phyloP scores from a whole-genome alignment of 1,140 invertebrate species.

The Diuraphis noxia region DNA sequence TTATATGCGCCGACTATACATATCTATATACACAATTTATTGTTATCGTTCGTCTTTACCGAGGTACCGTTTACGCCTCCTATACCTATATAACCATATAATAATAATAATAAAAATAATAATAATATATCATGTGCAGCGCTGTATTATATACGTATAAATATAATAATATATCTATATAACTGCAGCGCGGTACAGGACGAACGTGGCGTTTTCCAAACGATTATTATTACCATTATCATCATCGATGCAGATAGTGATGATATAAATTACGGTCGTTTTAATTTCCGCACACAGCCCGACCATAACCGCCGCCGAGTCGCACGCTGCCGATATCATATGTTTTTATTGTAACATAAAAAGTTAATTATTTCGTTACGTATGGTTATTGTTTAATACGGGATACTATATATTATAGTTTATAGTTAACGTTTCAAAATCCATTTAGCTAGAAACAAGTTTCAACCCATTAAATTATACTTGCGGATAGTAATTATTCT shows the following conservation, averaged over 20 bases:
- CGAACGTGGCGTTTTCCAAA: not conserved
- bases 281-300: not conserved
- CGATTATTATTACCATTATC: not conserved
- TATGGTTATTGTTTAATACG: not conserved
- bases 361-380: constrained; percentile 3
- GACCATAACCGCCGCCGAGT: not conserved
- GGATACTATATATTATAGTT: not conserved
- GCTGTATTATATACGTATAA: not conserved
- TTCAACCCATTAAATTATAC: not conserved
- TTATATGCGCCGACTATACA: not conserved
- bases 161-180: not conserved
- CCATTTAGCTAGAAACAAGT: not conserved
- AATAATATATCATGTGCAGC: not conserved
- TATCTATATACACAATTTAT: not conserved
- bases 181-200: not conserved
- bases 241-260: not conserved
- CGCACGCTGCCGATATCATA: not conserved
- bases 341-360: constrained; percentile 16
- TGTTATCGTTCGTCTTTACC: constrained; percentile 11
- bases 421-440: constrained; percentile 3
- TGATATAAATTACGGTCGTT: constrained; percentile 9
- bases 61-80: not conserved
- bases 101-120: not conserved
- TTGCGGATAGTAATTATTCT: not conserved
- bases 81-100: not conserved